These are phyloP conservation scores for Dicyrtomina minuta DNA, from an alignment of 2,888 invertebrate genomes.

Conservation along the genomic window DNA sequence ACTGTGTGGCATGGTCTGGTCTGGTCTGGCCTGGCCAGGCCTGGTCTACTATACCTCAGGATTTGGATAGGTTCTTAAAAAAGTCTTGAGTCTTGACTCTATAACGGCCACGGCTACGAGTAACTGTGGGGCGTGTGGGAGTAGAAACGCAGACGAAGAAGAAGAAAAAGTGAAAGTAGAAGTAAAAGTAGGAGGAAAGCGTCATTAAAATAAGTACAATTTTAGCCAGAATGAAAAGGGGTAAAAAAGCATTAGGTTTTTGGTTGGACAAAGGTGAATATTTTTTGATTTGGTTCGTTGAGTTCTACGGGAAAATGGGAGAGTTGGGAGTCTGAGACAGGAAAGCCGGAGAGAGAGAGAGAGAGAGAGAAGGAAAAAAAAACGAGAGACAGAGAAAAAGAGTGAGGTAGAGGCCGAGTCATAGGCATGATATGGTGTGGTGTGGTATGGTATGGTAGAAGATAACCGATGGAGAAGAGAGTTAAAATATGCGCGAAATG, in stretches of 20 bases:
- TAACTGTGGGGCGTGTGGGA: too few relatives aligned
- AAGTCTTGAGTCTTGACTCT: too few relatives aligned
- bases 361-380: conserved; percentile 1
- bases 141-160: too few relatives aligned
- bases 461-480: conserved; percentile 31
- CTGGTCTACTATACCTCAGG: too few relatives aligned
- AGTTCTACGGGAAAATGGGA: conserved; percentile 20
- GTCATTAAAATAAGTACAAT: conserved; percentile 40
- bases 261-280: conserved; percentile 36
- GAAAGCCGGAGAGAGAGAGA: conserved; percentile 1
- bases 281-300: conserved; percentile 38
- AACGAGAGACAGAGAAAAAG: conserved; percentile 1
- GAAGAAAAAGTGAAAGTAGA: not conserved
- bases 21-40: too few relatives aligned
- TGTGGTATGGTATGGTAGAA: conserved; percentile 3
- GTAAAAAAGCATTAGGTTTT: conserved; percentile 32
- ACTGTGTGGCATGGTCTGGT: too few relatives aligned
- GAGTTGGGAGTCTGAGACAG: conserved; percentile 6
- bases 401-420: conserved; percentile 3
- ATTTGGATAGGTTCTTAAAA: not conserved
- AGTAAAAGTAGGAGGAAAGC: conserved; percentile 24
- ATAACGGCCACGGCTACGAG: too few relatives aligned
- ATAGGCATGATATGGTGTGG: not conserved
- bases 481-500: conserved; percentile 34
- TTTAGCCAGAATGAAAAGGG: conserved; percentile 33